These are phyloP conservation scores for Hyles euphorbiae DNA, from an alignment of 1,140 invertebrate species.

Conservation along the genomic window DNA sequence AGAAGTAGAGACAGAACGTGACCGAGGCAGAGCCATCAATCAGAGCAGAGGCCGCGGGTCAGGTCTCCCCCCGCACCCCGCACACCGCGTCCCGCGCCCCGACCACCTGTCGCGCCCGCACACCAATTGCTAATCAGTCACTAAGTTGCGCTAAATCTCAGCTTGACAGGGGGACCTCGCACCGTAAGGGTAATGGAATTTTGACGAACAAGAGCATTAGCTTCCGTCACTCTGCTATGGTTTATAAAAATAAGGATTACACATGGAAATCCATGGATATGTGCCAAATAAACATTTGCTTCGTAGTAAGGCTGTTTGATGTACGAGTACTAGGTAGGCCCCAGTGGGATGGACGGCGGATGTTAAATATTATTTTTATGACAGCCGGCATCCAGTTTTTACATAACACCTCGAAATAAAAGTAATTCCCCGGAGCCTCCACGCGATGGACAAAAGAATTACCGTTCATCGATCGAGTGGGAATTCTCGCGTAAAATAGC, in stretches of 20 bases:
- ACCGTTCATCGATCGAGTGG: slow-evolving; percentile 44
- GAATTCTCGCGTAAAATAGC: slow-evolving; percentile 56
- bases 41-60: slow-evolving; percentile 48
- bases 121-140: slow-evolving; percentile 70
- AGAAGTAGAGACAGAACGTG: slow-evolving; percentile 28
- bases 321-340: no score
- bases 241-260: no score
- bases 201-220: slow-evolving; percentile 61
- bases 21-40: slow-evolving; percentile 51
- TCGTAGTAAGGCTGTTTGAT: no score
- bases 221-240: slow-evolving; percentile 19
- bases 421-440: slow-evolving; percentile 33
- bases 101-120: slow-evolving; percentile 49
- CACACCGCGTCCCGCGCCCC: slow-evolving; percentile 26
- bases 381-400: neutral
- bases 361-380: no score
- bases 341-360: no score
- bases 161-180: slow-evolving; percentile 52
- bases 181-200: slow-evolving; percentile 52
- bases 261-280: no score
- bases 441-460: slow-evolving; percentile 48
- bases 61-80: slow-evolving; percentile 32
- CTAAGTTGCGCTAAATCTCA: slow-evolving; percentile 69
- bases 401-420: slow-evolving; percentile 25
- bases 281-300: no score